Percentiles rank a stretch among this genome's conserved stretches.
phyloP scores from a whole-genome alignment of 2,888 invertebrate species.

The Synergus umbraculus region DNA sequence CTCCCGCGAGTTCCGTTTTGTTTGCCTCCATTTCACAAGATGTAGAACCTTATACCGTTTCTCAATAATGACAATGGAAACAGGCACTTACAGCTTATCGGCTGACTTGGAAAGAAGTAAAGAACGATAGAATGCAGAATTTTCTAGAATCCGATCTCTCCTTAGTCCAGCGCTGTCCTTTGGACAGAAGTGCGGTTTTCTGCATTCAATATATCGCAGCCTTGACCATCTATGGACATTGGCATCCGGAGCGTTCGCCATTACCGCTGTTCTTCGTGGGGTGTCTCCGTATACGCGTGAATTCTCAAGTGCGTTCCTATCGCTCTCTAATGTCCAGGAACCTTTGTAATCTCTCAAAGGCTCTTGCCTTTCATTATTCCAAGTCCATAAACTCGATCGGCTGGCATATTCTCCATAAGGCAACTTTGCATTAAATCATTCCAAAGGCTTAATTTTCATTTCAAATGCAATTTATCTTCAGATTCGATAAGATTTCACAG shows the following conservation, averaged over 20 bases:
- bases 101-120: conserved; percentile 16
- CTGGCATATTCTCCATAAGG: background rate
- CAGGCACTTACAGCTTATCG: conserved; percentile 36
- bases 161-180: conserved; percentile 26
- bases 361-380: conserved; percentile 18
- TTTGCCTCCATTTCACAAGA: conserved; percentile 37
- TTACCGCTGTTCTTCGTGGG: conserved; percentile 37
- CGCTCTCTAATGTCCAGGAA: background rate
- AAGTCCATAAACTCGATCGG: conserved; percentile 1
- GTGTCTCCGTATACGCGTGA: conserved; percentile 40
- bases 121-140: conserved; percentile 33
- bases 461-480: background rate
- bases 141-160: conserved; percentile 32
- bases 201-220: conserved; percentile 43
- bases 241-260: conserved; percentile 47
- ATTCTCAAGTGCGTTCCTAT: conserved; percentile 30
- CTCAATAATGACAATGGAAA: conserved; percentile 38
- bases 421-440: background rate
- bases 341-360: conserved; percentile 25
- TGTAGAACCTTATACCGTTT: conserved; percentile 18
- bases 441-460: background rate
- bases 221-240: conserved; percentile 49
- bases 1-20: conserved; percentile 40
- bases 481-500: too few species aligned
- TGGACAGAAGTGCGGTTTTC: conserved; percentile 44